A percentile compares a stretch with the other conserved stretches of the same genome.
Conservation (phyloP, 2,888 invertebrate species). For the Nephrotoma guestfalica region DNA sequence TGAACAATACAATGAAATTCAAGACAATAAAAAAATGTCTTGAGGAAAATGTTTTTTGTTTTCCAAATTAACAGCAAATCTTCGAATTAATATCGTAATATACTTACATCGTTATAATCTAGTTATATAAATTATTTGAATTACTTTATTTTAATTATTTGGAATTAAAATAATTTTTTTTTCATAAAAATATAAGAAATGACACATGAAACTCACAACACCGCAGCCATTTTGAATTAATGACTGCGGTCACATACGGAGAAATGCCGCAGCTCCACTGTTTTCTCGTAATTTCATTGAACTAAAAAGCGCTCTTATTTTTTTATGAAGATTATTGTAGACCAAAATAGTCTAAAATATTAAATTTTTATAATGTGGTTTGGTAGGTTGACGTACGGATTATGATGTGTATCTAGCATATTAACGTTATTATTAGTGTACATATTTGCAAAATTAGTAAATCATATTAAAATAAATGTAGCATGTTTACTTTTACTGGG, state of each 20-base stretch:
- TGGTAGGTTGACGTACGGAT: too few species aligned
- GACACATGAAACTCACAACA: slow-evolving; percentile 15
- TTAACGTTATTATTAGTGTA: too few species aligned
- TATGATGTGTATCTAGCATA: too few species aligned
- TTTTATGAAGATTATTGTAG: background rate
- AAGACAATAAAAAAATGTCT: background rate
- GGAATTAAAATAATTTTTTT: slow-evolving; percentile 5
- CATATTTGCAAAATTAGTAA: too few species aligned
- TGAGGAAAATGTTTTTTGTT: background rate
- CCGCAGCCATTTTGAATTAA: slow-evolving; percentile 9
- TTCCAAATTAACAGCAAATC: background rate
- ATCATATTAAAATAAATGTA: too few species aligned
- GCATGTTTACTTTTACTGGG: too few species aligned
- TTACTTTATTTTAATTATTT: background rate
- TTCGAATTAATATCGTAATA: background rate
- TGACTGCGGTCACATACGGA: slow-evolving; percentile 17
- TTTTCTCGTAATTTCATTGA: slow-evolving; percentile 12
- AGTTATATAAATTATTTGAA: background rate
- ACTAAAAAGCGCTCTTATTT: background rate
- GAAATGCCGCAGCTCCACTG: slow-evolving; percentile 19
- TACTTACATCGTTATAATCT: background rate
- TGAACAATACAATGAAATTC: background rate
- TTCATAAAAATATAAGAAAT: slow-evolving; percentile 8
- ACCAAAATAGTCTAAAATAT: background rate
- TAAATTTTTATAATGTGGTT: too few species aligned